Evolutionary conservation across 2,888 invertebrate species (phyloP).

Genomic region (Eupsilia transversa): DNA sequence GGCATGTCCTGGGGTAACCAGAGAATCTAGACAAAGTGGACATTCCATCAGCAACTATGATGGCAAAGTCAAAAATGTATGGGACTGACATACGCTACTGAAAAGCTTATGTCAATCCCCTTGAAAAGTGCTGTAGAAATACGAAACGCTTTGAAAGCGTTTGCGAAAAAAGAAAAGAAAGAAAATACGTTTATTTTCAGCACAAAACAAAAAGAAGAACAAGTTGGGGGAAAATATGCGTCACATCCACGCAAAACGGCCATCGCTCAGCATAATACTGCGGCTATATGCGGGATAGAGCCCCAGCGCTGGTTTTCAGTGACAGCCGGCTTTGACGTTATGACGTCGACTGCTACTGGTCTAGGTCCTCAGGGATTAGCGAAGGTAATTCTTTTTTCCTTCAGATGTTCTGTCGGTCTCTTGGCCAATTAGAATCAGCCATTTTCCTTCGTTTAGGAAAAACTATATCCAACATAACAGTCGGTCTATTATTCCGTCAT

Average conservation of each 20-base stretch:
- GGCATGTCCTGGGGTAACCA: not conserved
- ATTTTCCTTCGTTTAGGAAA: not conserved
- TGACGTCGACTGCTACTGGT: not conserved
- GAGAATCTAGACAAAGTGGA: not conserved
- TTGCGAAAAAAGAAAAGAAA: too few relatives aligned
- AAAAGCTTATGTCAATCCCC: not conserved
- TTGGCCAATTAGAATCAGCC: not conserved
- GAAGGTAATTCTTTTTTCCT: too few relatives aligned
- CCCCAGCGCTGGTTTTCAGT: too few relatives aligned
- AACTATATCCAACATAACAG: not conserved
- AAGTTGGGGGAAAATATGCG: too few relatives aligned
- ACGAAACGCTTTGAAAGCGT: not conserved
- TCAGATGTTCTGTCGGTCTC: too few relatives aligned
- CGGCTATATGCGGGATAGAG: too few relatives aligned
- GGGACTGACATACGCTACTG: too few relatives aligned
- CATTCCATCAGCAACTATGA: not conserved
- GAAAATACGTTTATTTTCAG: too few relatives aligned
- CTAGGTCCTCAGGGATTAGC: not conserved
- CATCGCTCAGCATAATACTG: too few relatives aligned
- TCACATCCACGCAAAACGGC: too few relatives aligned
- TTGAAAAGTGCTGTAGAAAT: not conserved
- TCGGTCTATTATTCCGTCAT: slow-evolving; percentile 12
- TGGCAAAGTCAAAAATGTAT: not conserved
- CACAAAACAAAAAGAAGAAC: too few relatives aligned
- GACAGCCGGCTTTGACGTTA: too few relatives aligned